Evolutionary conservation across 2,113 vertebrate genomes (phyloP).

Genomic region (Copsychus sechellarum): DNA sequence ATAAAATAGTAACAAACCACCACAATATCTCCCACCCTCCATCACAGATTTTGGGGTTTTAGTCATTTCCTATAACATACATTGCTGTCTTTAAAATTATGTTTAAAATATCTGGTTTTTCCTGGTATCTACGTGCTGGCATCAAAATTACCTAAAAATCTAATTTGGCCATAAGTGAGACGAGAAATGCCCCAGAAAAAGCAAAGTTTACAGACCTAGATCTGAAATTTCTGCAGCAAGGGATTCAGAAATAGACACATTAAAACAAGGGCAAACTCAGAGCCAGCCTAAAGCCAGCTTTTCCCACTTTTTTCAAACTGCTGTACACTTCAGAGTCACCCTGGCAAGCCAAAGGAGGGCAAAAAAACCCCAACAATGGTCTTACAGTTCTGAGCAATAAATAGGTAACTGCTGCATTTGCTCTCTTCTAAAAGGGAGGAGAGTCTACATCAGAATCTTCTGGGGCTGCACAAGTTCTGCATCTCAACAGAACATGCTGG

Average conservation of each 20-base stretch:
- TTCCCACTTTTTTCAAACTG: too few relatives aligned
- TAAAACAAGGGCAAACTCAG: neutral
- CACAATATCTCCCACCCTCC: neutral
- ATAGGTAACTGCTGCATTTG: neutral
- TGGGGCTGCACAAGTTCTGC: neutral
- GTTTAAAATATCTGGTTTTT: neutral
- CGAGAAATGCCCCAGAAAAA: neutral
- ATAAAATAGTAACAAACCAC: neutral
- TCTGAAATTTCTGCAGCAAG: neutral
- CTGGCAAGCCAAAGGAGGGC: neutral
- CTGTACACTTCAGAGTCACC: neutral
- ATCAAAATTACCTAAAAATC: neutral
- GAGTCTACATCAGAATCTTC: neutral
- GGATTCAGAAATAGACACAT: neutral
- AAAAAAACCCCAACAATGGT: neutral
- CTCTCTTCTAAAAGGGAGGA: neutral
- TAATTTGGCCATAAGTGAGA: neutral
- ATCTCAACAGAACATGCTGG: neutral
- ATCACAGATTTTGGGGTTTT: neutral
- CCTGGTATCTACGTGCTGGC: neutral
- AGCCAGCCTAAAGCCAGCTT: neutral
- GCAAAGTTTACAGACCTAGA: neutral
- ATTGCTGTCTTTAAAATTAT: neutral
- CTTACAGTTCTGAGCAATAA: neutral
- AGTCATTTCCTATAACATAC: rapidly evolving